phyloP scores from a whole-genome alignment of 2,888 invertebrate species.

The Lacanobia oleracea region DNA sequence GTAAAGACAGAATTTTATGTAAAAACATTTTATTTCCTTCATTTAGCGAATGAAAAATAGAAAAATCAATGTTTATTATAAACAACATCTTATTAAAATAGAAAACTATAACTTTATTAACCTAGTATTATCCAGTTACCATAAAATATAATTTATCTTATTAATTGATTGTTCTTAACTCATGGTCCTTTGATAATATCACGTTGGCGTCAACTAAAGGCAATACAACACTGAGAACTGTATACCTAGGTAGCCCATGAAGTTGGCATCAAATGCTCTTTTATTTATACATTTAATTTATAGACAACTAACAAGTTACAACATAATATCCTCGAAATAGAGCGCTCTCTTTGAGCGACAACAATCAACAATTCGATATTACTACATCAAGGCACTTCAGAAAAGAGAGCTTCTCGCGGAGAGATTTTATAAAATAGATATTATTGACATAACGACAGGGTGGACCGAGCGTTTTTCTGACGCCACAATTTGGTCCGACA shows the following conservation, averaged over 20 bases:
- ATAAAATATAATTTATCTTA: slow-evolving; percentile 24
- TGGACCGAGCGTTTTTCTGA: background rate
- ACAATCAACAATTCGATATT: background rate
- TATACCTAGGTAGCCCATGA: background rate
- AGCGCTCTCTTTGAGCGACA: background rate
- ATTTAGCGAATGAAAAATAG: slow-evolving; percentile 29
- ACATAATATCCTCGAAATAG: background rate
- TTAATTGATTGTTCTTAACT: slow-evolving; percentile 13
- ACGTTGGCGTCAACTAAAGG: slow-evolving; percentile 22
- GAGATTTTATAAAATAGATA: background rate
- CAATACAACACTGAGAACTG: background rate
- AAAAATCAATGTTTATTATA: slow-evolving; percentile 20
- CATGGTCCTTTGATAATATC: slow-evolving; percentile 34
- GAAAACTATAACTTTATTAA: slow-evolving; percentile 25
- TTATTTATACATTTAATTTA: background rate
- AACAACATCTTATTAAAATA: slow-evolving; percentile 39
- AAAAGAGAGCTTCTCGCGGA: too few species aligned
- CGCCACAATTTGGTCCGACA: too few species aligned
- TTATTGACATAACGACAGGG: background rate
- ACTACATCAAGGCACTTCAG: slow-evolving; percentile 21
- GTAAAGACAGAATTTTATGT: too few species aligned
- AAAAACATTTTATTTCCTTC: slow-evolving; percentile 36
- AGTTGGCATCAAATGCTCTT: slow-evolving; percentile 1
- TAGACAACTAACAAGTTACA: slow-evolving; percentile 13
- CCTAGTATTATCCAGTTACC: slow-evolving; percentile 17